Evolutionary conservation across 1,140 invertebrate species (phyloP).

Genomic region (Papilio dardanus): DNA sequence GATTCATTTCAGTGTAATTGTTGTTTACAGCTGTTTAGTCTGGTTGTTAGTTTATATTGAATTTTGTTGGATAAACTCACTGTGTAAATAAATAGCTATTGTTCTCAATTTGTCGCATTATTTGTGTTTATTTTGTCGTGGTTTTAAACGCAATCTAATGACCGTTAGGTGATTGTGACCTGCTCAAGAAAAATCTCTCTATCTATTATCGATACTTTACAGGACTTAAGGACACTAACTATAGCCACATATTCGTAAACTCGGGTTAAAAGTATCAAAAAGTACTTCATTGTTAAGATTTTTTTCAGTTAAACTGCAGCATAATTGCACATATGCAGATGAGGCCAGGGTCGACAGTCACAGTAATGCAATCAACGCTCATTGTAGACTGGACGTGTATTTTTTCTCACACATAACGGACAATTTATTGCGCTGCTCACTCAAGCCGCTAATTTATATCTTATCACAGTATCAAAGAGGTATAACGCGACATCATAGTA

Average conservation of each 20-base stretch:
- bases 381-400: slow-evolving; percentile 3
- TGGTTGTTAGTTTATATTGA: background rate
- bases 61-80: background rate
- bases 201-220: background rate
- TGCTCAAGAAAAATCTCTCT: too few relatives aligned
- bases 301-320: slow-evolving; percentile 4
- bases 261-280: too few relatives aligned
- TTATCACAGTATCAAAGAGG: slow-evolving; percentile 6
- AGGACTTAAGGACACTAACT: background rate
- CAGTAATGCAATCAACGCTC: slow-evolving; percentile 22
- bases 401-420: slow-evolving; percentile 4
- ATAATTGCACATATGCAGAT: slow-evolving; percentile 1
- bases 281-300: background rate
- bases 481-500: slow-evolving; percentile 1
- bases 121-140: background rate
- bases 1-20: slow-evolving; percentile 4
- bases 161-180: too few relatives aligned
- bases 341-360: slow-evolving; percentile 6
- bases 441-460: slow-evolving; percentile 20
- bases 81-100: background rate
- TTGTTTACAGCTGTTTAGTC: background rate
- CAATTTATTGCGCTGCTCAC: slow-evolving; percentile 3
- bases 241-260: background rate
- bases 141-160: too few relatives aligned
- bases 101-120: background rate